Evolutionary conservation across 2,113 vertebrate genomes (phyloP).

Genomic region (Ammodytes marinus): DNA sequence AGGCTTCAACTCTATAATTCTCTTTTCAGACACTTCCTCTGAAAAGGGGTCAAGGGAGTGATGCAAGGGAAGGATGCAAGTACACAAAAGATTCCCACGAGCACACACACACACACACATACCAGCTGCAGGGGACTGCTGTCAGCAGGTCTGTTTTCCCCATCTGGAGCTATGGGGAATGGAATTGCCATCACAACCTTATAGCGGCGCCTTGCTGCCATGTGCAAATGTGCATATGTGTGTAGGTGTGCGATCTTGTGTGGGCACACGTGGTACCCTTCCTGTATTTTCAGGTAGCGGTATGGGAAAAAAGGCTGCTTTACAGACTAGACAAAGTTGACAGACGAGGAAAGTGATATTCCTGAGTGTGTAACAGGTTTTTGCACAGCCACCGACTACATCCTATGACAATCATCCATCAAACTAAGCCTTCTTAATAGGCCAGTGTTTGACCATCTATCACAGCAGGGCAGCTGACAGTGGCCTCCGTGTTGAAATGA

Average conservation of each 20-base stretch:
- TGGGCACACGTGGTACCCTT: slow-evolving; percentile 46
- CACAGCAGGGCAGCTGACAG: slow-evolving; percentile 55
- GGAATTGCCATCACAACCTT: slow-evolving; percentile 67
- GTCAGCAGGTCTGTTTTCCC: slow-evolving; percentile 65
- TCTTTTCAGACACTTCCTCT: slow-evolving; percentile 27
- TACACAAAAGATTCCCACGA: slow-evolving; percentile 36
- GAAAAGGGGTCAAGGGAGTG: slow-evolving; percentile 29
- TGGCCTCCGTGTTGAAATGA: slow-evolving; percentile 44
- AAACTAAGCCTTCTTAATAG: slow-evolving; percentile 56
- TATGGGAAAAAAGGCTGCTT: slow-evolving; percentile 17
- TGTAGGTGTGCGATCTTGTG: slow-evolving; percentile 40
- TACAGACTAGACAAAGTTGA: slow-evolving; percentile 49
- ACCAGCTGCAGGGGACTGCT: slow-evolving; percentile 34
- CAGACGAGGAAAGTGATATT: slow-evolving; percentile 74
- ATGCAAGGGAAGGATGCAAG: slow-evolving; percentile 47
- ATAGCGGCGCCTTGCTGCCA: slow-evolving; percentile 37
- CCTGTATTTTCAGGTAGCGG: slow-evolving; percentile 41
- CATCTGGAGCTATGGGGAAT: slow-evolving; percentile 65
- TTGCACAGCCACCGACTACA: slow-evolving; percentile 38
- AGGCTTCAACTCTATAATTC: slow-evolving; percentile 31
- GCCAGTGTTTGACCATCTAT: slow-evolving; percentile 58
- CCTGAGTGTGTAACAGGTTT: slow-evolving; percentile 58
- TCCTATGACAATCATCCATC: slow-evolving; percentile 74
- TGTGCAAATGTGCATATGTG: slow-evolving; percentile 27
- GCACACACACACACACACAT: slow-evolving; percentile 6